Evolutionary conservation across 2,113 vertebrate species (phyloP).

Genomic region (Dasyornis broadbenti): DNA sequence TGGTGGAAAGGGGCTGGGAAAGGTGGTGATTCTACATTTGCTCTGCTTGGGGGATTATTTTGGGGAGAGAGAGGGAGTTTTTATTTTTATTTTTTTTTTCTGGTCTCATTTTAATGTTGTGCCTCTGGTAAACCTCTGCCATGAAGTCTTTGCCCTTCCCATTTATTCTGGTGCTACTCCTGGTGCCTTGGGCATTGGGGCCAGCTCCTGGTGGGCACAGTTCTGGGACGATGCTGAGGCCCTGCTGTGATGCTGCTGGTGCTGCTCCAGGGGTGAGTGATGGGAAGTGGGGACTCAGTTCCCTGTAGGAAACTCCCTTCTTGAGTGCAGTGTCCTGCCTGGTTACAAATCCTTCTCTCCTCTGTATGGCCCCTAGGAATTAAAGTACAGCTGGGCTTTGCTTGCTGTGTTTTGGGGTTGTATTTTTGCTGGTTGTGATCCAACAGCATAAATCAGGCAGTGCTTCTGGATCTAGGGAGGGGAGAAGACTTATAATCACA

Average conservation of each 20-base stretch:
- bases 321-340: not conserved
- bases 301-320: not conserved
- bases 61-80: too few species aligned
- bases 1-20: not conserved
- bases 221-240: not conserved
- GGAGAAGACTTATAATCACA: fast-evolving
- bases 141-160: not conserved
- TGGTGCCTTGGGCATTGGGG: not conserved
- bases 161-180: not conserved
- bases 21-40: fast-evolving
- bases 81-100: fast-evolving
- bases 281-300: fast-evolving
- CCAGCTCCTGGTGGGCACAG: not conserved
- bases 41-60: not conserved
- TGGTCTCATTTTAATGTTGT: not conserved
- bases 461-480: not conserved
- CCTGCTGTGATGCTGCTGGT: not conserved
- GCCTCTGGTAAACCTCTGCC: not conserved
- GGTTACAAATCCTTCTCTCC: not conserved
- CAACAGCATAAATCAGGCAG: not conserved
- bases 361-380: fast-evolving
- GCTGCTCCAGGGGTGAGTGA: not conserved
- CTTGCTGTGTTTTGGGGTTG: not conserved
- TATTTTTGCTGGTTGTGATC: not conserved
- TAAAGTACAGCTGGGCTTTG: not conserved